phyloP scores from a whole-genome alignment of 2,797 vertebrate genomes.

The Percopsis omiscomaycus region DNA sequence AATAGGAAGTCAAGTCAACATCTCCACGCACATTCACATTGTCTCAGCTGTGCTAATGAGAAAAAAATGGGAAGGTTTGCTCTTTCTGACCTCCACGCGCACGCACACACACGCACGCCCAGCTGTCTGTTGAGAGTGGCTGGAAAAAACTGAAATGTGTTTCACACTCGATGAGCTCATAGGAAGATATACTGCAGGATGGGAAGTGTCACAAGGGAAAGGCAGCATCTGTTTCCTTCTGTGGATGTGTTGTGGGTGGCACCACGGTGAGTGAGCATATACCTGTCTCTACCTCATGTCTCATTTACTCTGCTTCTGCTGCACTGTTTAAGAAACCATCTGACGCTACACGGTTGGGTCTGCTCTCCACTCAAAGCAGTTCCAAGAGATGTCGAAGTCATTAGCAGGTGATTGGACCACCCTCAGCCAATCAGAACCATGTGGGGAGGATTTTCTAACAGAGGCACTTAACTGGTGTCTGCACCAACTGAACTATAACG shows the following conservation, averaged over 20 bases:
- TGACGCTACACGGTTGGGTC: too few relatives aligned
- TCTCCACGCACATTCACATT: neutral
- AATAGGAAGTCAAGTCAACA: neutral
- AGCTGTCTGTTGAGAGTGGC: constrained; percentile 6
- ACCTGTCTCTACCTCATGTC: too few relatives aligned
- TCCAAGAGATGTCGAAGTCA: too few relatives aligned
- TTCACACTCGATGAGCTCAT: neutral
- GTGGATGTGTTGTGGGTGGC: constrained; percentile 9
- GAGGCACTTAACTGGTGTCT: too few relatives aligned
- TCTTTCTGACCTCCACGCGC: neutral
- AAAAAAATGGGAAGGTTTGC: constrained; percentile 4
- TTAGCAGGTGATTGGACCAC: too few relatives aligned
- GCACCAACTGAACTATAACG: too few relatives aligned
- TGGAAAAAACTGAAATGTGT: neutral
- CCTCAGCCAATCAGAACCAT: too few relatives aligned
- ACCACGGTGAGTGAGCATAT: too few relatives aligned
- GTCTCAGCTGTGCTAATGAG: neutral
- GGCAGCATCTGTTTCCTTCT: constrained; percentile 77
- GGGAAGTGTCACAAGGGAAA: constrained; percentile 62
- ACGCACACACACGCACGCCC: constrained; percentile 2
- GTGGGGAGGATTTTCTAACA: too few relatives aligned
- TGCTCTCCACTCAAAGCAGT: too few relatives aligned
- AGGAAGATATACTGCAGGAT: constrained; percentile 46
- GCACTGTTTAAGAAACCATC: too few relatives aligned
- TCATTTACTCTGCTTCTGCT: too few relatives aligned